Base-by-base conservation (phyloP, 2,797 vertebrate species). In the Phoxinus dragarum region DNA sequence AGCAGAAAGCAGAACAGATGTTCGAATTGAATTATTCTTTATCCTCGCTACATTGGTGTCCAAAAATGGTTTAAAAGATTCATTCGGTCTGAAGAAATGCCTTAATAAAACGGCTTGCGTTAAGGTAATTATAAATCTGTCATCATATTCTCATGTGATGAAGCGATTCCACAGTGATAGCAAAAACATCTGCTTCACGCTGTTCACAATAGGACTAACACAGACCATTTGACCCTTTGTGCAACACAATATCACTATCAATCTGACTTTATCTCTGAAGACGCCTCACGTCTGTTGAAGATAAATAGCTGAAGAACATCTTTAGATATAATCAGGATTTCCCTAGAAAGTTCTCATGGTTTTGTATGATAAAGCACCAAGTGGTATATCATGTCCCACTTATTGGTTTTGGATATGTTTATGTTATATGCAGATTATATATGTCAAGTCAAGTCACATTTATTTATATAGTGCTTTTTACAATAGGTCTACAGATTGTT, bases 71-170 rank as follows among this genome's bases (percentile, higher is more conserved):
- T 78, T 66, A 75, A 69, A 86, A 86, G 68, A 82, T 78, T 80
- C 11, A 85, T 86, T 83, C 54, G 69, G 42, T 74, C 74, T 67
- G 21, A 82, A 74, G 56, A 59, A 72, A 82, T 36, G 19, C 36
- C 61, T 83, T 66, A 66, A 66, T 74, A 56, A 82, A 82, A 27
- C 23, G 36, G 61, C 75, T 47, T 52, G 71, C 38, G 3, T 80
- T 82, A 74, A 73, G 80, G 64, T 85, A 82, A 74, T 81, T 79
- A 74, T 78, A 85, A 81, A 80, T 82, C 84, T 88, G 84, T 86
- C 38, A 56, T 74, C 56, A 68, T 80, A 80, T 44, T 74, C 79
- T 81, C 67, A 23, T 38, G 72, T 84, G 69, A 80, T 31, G 73
- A 73, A 80, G 11, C 10, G 56, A 68, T 80, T 75, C 81, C 69